A percentile compares a stretch with the other conserved stretches of the same genome.
These are phyloP conservation scores for Cichlasoma orientale DNA, from an alignment of 2,797 vertebrate species.

Conservation along the genomic window DNA sequence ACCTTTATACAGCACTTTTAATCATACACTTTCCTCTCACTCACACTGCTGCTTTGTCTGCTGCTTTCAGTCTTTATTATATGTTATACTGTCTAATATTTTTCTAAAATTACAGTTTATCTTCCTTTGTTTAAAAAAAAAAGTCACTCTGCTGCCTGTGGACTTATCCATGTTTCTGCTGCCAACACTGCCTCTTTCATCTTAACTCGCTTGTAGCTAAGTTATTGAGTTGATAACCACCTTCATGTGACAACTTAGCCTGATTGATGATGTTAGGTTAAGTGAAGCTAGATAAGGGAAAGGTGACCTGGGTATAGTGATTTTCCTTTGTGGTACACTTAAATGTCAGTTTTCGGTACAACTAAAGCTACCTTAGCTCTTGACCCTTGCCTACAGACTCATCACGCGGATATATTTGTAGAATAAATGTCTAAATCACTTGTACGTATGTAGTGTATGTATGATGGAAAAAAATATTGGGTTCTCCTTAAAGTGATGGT, in stretches of 20 bases:
- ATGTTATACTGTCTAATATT: background rate
- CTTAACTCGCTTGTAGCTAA: background rate
- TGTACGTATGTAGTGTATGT: background rate
- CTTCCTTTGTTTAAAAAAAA: background rate
- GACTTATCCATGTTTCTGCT: background rate
- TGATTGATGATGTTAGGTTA: background rate
- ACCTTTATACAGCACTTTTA: background rate
- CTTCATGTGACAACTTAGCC: background rate
- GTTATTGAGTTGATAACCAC: background rate
- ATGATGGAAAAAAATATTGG: too few relatives aligned
- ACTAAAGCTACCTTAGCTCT: background rate
- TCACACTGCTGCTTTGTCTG: background rate
- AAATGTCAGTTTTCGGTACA: background rate
- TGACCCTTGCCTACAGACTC: background rate
- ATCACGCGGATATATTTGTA: background rate
- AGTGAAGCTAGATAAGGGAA: background rate
- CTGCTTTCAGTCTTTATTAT: background rate
- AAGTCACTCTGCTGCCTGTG: background rate
- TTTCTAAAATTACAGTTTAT: background rate
- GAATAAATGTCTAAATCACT: background rate
- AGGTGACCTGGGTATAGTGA: background rate
- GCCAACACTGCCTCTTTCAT: accelerated
- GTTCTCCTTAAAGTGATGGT: too few relatives aligned
- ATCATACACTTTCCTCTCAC: background rate
- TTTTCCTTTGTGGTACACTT: background rate